Conservation (phyloP, 2,888 invertebrate genomes). For the Yponomeuta plumbellus region DNA sequence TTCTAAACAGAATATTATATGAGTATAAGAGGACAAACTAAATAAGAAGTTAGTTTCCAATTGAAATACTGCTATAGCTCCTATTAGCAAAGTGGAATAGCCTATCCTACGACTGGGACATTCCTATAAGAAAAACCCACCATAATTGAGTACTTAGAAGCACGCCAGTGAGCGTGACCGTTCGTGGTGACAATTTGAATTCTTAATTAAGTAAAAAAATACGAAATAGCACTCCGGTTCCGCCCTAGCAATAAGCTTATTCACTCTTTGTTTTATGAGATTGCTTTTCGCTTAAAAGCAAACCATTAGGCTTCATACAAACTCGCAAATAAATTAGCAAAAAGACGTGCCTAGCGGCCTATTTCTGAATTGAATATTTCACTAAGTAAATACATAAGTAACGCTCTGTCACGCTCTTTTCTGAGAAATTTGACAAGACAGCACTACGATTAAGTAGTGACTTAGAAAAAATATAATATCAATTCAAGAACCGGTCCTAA, state of each 20-base stretch:
- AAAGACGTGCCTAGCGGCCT: too few species aligned
- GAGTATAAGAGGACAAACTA: not conserved
- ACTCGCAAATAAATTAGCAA: not conserved
- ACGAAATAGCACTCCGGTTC: constrained; percentile 31
- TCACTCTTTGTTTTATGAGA: constrained; percentile 6
- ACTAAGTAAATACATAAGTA: too few species aligned
- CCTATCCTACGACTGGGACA: constrained; percentile 24
- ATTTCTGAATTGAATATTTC: too few species aligned
- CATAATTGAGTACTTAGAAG: constrained; percentile 45
- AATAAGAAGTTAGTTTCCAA: not conserved
- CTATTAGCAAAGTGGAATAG: not conserved
- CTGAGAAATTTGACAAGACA: too few species aligned
- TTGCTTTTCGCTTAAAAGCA: not conserved
- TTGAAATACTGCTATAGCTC: not conserved
- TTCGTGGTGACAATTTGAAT: constrained; percentile 50
- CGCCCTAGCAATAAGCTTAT: constrained; percentile 20
- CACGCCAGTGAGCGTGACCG: constrained; percentile 52
- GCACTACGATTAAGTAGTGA: too few species aligned
- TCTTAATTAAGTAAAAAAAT: constrained; percentile 42
- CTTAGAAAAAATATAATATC: too few species aligned
- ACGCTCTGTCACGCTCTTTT: too few species aligned
- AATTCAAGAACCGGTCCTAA: too few species aligned
- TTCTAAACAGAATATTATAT: too few species aligned
- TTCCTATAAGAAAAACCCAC: constrained; percentile 38
- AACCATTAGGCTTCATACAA: not conserved